Percentiles rank a stretch among this genome's conserved stretches.
These are phyloP conservation scores for Nannoperca australis DNA, from an alignment of 2,797 vertebrate species.

Conservation along the genomic window DNA sequence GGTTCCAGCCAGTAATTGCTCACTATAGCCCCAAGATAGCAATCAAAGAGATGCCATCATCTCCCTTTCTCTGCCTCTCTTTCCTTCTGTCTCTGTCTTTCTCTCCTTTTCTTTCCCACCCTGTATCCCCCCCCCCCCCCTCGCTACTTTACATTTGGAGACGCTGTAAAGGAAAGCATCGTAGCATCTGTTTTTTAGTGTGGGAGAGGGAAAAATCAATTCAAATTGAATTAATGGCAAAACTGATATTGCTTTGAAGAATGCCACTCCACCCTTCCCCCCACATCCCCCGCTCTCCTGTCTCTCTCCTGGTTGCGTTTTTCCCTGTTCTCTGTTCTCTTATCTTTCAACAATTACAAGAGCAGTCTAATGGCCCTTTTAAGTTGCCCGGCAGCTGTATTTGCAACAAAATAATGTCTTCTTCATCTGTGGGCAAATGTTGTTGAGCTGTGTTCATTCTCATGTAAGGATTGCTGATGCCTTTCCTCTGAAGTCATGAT, in stretches of 20 bases:
- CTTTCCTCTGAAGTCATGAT: slow-evolving; percentile 81
- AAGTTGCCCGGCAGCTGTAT: slow-evolving; percentile 85
- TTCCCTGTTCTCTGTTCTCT: slow-evolving; percentile 78
- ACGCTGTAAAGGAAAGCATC: slow-evolving; percentile 76
- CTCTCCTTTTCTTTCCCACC: slow-evolving; percentile 32
- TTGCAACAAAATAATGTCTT: slow-evolving; percentile 78
- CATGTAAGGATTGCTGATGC: slow-evolving; percentile 63
- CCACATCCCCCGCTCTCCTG: slow-evolving; percentile 26
- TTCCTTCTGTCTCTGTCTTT: slow-evolving; percentile 57
- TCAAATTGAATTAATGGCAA: slow-evolving; percentile 86
- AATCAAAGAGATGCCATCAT: slow-evolving; percentile 90
- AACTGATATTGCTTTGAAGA: slow-evolving; percentile 88
- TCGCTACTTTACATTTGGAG: slow-evolving; percentile 60
- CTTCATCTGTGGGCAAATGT: slow-evolving; percentile 78
- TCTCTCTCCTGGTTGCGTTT: slow-evolving; percentile 78
- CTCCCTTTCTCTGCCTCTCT: slow-evolving; percentile 57
- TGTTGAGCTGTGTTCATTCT: slow-evolving; percentile 61
- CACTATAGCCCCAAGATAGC: slow-evolving; percentile 89
- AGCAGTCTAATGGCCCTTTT: slow-evolving; percentile 85
- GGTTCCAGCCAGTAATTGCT: slow-evolving; percentile 91
- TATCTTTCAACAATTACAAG: slow-evolving; percentile 86
- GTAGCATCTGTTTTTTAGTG: slow-evolving; percentile 82
- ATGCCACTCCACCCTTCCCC: slow-evolving; percentile 35
- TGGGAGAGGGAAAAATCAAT: slow-evolving; percentile 78
- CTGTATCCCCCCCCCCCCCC: slow-evolving; percentile 33